Conservation (phyloP, 2,888 invertebrate genomes). For the Callimorpha dominula region DNA sequence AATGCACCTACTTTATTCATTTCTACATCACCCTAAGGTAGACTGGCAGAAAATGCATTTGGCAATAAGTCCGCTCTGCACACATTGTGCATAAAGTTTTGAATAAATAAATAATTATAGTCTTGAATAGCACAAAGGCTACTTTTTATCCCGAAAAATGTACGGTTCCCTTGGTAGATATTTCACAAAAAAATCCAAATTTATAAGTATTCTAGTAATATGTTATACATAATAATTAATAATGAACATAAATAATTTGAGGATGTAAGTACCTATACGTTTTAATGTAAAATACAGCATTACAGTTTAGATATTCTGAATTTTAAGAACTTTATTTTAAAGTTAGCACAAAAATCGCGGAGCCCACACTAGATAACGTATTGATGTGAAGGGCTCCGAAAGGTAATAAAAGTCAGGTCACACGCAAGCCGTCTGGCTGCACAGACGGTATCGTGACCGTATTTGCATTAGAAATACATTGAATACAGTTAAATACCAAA, state of each 20-base stretch:
- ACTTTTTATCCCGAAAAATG: too few species aligned
- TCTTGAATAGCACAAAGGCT: too few species aligned
- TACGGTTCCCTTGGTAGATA: too few species aligned
- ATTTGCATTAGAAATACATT: constrained; percentile 18
- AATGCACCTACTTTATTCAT: too few species aligned
- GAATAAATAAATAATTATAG: too few species aligned
- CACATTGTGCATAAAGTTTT: too few species aligned
- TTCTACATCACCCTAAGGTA: too few species aligned
- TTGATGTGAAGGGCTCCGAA: constrained; percentile 1
- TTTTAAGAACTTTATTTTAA: background rate
- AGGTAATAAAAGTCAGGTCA: constrained; percentile 11
- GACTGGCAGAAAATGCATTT: too few species aligned
- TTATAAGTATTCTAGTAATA: too few species aligned
- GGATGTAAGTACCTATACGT: background rate
- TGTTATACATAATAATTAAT: too few species aligned
- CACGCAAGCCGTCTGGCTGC: constrained; percentile 16
- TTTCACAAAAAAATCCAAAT: too few species aligned
- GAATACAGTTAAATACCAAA: background rate
- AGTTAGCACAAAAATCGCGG: background rate
- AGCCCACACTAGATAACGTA: background rate
- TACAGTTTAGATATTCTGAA: background rate
- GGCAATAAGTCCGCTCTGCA: too few species aligned
- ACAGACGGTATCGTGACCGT: constrained; percentile 8
- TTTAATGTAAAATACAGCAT: background rate
- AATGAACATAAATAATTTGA: background rate